These are phyloP conservation scores for Porites australiensis DNA, from an alignment of 64 coral and sea anemone species.

Conservation along the genomic window DNA sequence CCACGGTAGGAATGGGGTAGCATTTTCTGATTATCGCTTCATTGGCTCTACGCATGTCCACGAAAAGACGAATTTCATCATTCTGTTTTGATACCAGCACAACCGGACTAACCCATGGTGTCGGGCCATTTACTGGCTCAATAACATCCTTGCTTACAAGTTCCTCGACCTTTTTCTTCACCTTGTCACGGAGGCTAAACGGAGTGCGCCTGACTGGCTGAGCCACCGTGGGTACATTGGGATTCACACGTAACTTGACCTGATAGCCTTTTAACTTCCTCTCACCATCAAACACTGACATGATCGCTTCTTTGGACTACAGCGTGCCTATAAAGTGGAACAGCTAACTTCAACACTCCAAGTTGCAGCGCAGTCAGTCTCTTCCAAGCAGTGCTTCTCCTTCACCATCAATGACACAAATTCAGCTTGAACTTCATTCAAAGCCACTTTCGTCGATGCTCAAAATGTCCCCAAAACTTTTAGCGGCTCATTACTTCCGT, in stretches of 20 bases:
- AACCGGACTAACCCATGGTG: too few species aligned
- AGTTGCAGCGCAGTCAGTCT: not conserved
- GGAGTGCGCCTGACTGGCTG: conserved; percentile 6
- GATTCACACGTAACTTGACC: conserved; percentile 15
- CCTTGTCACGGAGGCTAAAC: conserved; percentile 29
- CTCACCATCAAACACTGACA: conserved; percentile 35
- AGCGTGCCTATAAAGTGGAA: not conserved
- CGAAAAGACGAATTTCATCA: not conserved
- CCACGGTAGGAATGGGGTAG: conserved; percentile 11
- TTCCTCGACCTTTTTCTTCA: conserved; percentile 11
- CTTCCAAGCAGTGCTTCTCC: not conserved
- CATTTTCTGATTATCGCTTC: conserved; percentile 11
- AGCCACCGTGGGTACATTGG: conserved; percentile 12
- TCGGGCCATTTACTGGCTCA: conserved; percentile 2
- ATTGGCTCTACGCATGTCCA: too few species aligned
- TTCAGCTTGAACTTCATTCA: not conserved
- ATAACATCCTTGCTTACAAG: conserved; percentile 23
- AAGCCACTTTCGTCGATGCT: not conserved
- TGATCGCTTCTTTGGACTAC: not conserved
- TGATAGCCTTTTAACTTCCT: conserved; percentile 14
- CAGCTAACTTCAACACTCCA: not conserved
- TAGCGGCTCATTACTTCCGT: conserved; percentile 41
- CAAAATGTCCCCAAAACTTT: conserved; percentile 52
- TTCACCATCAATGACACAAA: too few species aligned
- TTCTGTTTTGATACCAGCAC: too few species aligned